Evolutionary conservation across 2,888 invertebrate species (phyloP).

Genomic region (Drosophila mercatorum): DNA sequence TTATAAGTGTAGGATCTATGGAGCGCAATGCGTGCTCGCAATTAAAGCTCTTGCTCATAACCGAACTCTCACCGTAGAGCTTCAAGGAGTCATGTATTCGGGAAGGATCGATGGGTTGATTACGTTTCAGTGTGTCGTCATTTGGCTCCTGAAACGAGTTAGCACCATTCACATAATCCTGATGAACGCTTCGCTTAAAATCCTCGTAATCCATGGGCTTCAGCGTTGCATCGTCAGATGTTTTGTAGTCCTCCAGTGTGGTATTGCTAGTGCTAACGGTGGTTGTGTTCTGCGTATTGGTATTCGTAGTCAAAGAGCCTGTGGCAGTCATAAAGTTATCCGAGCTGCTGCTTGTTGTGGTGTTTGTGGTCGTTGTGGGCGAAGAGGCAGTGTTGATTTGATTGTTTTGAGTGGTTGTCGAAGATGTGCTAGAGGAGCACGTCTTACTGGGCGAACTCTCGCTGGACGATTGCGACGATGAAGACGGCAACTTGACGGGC

Average conservation of each 20-base stretch:
- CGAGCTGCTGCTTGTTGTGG: constrained; percentile 69
- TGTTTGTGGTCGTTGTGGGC: constrained; percentile 65
- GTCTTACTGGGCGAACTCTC: constrained; percentile 83
- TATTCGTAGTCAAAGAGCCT: constrained; percentile 72
- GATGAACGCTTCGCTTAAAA: constrained; percentile 84
- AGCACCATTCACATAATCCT: constrained; percentile 84
- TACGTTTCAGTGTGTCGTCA: constrained; percentile 84
- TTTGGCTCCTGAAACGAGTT: constrained; percentile 83
- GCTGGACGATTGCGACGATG: constrained; percentile 85
- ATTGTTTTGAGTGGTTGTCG: constrained; percentile 55
- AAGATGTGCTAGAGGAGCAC: constrained; percentile 46
- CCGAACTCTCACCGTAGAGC: constrained; percentile 84
- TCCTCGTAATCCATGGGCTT: constrained; percentile 85
- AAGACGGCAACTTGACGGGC: constrained; percentile 86
- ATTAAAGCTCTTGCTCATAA: constrained; percentile 85
- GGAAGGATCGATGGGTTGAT: constrained; percentile 85
- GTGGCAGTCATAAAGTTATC: constrained; percentile 83
- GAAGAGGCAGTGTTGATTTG: constrained; percentile 61
- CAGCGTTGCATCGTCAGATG: constrained; percentile 83
- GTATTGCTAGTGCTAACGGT: constrained; percentile 74
- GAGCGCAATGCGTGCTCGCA: constrained; percentile 84
- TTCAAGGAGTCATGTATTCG: constrained; percentile 85
- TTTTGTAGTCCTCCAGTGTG: constrained; percentile 76
- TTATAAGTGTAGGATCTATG: constrained; percentile 82
- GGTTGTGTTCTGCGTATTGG: constrained; percentile 71